phyloP scores from a whole-genome alignment of 1,140 invertebrate genomes.

The Carcinoscorpius rotundicauda region DNA sequence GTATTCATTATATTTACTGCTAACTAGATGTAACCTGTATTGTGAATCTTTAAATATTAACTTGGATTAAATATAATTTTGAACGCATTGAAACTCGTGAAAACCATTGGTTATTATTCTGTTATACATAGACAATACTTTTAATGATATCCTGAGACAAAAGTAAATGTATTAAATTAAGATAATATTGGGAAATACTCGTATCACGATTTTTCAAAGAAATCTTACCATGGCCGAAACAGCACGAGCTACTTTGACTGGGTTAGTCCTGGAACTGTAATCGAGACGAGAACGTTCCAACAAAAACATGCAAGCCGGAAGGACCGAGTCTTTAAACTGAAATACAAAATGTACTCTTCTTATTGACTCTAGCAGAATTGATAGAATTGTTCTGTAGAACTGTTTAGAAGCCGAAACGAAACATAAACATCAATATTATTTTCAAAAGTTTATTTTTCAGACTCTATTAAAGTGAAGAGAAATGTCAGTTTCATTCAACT shows the following conservation, averaged over 20 bases:
- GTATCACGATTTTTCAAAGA: no score
- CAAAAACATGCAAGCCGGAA: constrained; percentile 73
- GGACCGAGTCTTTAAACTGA: constrained; percentile 59
- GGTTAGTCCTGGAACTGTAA: constrained; percentile 52
- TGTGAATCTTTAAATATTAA: background rate
- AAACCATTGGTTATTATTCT: background rate
- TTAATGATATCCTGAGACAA: no score
- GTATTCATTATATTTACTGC: no score
- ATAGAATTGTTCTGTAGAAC: background rate
- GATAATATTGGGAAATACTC: no score
- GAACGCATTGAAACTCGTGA: background rate
- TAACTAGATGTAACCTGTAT: constrained; percentile 2
- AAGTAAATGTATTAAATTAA: no score
- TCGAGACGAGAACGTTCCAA: constrained; percentile 56
- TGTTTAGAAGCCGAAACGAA: background rate
- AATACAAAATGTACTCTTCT: constrained; percentile 11
- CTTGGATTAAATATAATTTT: no score
- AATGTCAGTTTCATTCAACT: background rate
- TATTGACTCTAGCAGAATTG: background rate
- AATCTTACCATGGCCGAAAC: constrained; percentile 57
- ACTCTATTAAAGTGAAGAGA: background rate
- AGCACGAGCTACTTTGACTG: constrained; percentile 55
- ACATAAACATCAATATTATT: background rate
- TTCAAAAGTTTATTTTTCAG: background rate
- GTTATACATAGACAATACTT: background rate